Percentiles rank a stretch among this genome's conserved stretches.
These are phyloP conservation scores for Microtus oregoni DNA, from an alignment of 2,113 vertebrate species.

Conservation along the genomic window DNA sequence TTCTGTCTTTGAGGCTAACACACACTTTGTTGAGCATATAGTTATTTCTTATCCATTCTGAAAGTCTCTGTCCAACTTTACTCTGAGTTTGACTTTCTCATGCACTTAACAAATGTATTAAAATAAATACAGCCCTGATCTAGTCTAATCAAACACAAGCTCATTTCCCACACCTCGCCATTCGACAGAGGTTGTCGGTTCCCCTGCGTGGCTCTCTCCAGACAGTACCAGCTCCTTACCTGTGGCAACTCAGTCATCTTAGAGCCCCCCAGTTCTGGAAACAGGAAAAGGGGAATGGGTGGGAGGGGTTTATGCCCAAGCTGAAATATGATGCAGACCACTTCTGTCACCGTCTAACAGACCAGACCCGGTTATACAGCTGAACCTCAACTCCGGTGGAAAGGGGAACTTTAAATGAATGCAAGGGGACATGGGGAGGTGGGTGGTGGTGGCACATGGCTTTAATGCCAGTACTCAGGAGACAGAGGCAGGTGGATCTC, in stretches of 20 bases:
- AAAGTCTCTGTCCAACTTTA: conserved; percentile 7
- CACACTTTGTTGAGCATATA: background rate
- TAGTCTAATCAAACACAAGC: background rate
- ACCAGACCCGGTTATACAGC: background rate
- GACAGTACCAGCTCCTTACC: no score
- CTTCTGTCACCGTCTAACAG: background rate
- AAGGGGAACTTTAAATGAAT: background rate
- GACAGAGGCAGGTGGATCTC: no score
- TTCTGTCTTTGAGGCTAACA: conserved; percentile 12
- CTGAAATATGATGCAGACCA: background rate
- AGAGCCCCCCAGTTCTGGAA: background rate
- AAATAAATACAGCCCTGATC: background rate
- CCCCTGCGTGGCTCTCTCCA: background rate
- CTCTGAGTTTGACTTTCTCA: conserved; percentile 34
- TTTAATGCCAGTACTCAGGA: no score
- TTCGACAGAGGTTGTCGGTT: background rate
- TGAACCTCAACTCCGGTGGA: background rate
- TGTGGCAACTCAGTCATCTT: no score
- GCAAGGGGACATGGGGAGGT: background rate
- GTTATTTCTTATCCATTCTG: background rate
- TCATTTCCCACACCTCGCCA: background rate
- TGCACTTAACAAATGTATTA: conserved; percentile 3
- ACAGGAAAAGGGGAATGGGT: background rate
- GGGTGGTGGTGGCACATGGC: background rate
- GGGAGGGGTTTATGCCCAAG: background rate